These are phyloP conservation scores for Calameuta idolon DNA, from an alignment of 2,888 invertebrate species.

Conservation along the genomic window DNA sequence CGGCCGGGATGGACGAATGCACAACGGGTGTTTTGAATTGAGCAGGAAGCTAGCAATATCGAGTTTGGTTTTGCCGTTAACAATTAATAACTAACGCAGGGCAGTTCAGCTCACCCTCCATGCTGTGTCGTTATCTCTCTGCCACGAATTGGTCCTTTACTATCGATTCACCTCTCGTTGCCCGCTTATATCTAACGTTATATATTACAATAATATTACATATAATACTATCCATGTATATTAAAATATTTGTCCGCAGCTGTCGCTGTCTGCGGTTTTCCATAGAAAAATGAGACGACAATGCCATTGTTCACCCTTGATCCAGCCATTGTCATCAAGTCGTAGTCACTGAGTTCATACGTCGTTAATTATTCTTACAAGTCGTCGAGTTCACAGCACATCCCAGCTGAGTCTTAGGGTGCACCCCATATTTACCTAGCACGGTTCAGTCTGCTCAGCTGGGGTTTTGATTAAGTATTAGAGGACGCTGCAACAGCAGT, in stretches of 20 bases:
- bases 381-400: conserved; percentile 42
- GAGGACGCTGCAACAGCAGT: conserved; percentile 95
- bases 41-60: conserved; percentile 46
- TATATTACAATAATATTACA: conserved; percentile 67
- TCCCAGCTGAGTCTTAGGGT: conserved; percentile 29
- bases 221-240: conserved; percentile 66
- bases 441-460: conserved; percentile 42
- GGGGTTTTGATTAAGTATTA: conserved; percentile 76
- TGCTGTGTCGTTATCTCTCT: conserved; percentile 17
- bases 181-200: conserved; percentile 54
- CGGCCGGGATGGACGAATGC: conserved; percentile 32
- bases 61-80: conserved; percentile 44
- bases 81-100: conserved; percentile 39
- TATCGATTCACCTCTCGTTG: conserved; percentile 33
- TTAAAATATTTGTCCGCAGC: conserved; percentile 60
- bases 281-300: conserved; percentile 40
- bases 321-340: background rate
- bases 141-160: conserved; percentile 44
- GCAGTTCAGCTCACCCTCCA: conserved; percentile 27
- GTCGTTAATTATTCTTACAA: conserved; percentile 40
- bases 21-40: conserved; percentile 36
- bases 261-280: conserved; percentile 42
- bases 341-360: conserved; percentile 15
- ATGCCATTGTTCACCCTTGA: background rate
- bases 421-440: conserved; percentile 34